Conservation (phyloP, 2,113 vertebrate species). For the Burhinus oedicnemus region DNA sequence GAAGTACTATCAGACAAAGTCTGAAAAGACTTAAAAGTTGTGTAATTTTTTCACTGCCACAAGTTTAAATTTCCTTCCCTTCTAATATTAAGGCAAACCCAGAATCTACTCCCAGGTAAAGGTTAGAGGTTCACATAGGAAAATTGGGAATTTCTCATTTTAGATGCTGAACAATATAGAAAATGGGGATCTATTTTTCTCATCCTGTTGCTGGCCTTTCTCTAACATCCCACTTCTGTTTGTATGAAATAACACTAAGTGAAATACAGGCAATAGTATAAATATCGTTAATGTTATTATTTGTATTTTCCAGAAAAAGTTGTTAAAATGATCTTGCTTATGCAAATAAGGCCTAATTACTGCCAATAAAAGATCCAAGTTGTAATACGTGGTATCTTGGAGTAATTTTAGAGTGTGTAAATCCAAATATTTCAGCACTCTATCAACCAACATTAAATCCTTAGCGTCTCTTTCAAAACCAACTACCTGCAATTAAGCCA, state of each 20-base stretch:
- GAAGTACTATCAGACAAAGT: not conserved
- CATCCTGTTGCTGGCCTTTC: not conserved
- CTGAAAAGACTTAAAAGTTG: not conserved
- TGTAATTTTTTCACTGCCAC: not conserved
- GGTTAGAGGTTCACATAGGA: not conserved
- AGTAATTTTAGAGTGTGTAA: not conserved
- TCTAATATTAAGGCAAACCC: not conserved
- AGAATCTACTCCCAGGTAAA: not conserved
- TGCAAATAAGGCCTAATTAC: conserved; percentile 48
- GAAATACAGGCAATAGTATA: not conserved
- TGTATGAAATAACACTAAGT: not conserved
- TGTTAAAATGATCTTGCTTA: conserved; percentile 39
- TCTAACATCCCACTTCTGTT: not conserved
- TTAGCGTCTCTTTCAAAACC: not conserved
- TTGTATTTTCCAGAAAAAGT: not conserved
- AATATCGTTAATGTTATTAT: conserved; percentile 40
- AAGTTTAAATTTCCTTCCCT: not conserved
- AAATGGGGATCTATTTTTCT: not conserved
- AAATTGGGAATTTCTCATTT: not conserved
- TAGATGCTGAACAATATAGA: not conserved
- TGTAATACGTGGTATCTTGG: conserved; percentile 43
- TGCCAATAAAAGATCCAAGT: conserved; percentile 19
- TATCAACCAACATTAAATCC: conserved; percentile 6
- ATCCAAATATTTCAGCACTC: conserved; percentile 49
- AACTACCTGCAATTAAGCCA: not conserved